Evolutionary conservation across 2,113 vertebrate species (phyloP), one percentile per base, ranked within the genome.

Genomic region (Onychorhynchus coronatus): DNA sequence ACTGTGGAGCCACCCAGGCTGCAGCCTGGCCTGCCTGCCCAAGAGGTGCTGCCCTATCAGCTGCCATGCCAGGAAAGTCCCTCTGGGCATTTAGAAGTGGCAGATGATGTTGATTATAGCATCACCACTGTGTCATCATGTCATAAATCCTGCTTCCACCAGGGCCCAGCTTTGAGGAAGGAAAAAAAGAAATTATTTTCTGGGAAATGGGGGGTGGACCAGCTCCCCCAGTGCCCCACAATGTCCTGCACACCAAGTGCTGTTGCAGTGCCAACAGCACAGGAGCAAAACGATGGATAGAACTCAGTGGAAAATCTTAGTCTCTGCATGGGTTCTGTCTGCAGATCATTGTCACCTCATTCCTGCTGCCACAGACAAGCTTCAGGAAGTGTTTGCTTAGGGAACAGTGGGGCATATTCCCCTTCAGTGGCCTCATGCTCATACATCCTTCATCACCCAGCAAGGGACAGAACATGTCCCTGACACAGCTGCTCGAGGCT

Each of bases 281-380:
- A 37, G 84, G 47, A 79, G 66, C 24, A 28, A 89, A 93, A 47
- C 15, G 25, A 93, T 87, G 91, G 73, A 63, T 67, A 74, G 78
- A 41, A 19, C 70, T n/a, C 44, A 42, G 81, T 73, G 93, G 88
- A 96, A 95, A 94, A 83, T 88, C 59, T 96, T 70, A 83, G 59
- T 89, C 30, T 47, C 81, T 77, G 49, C 85, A 68, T 19, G 62
- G 81, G 41, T 65, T 91, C 66, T 91, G 81, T 55, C 84, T 75
- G 87, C 89, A 70, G 78, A 66, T 83, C 75, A 22, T 31, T 58
- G 87, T 72, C 87, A 33, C 94, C 73, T 66, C 58, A 21, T 49
- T 62, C 66, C 89, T 88, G 71, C 74, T 76, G 78, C 89, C 80
- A 47, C 74, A 59, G 61, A 30, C 30, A 50, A 79, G 73, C 82